Conservation (phyloP, 2,888 invertebrate genomes). For the Cosmia trapezina region DNA sequence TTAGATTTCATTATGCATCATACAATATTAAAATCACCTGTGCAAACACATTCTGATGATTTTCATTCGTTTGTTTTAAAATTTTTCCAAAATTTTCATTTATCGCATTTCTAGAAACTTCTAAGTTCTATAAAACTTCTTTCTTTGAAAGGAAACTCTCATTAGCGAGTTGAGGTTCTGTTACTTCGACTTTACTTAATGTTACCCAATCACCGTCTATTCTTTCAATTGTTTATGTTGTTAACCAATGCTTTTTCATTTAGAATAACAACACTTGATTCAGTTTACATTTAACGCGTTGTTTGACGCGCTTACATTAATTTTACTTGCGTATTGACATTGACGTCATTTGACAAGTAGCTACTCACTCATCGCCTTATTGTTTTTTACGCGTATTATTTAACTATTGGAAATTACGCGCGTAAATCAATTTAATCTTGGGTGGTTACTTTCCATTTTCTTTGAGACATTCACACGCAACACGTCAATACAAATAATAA, state of each 20-base stretch:
- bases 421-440: constrained; percentile 47
- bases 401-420: constrained; percentile 53
- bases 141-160: constrained; percentile 8
- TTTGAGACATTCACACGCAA: constrained; percentile 58
- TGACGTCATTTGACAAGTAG: constrained; percentile 54
- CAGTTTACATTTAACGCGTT: constrained; percentile 18
- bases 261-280: constrained; percentile 26
- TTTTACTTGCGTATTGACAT: constrained; percentile 46
- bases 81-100: not conserved
- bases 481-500: constrained; percentile 53
- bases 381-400: constrained; percentile 47
- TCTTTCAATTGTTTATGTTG: constrained; percentile 33
- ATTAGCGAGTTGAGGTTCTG: not conserved
- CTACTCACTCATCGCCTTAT: constrained; percentile 32
- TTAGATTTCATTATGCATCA: constrained; percentile 40
- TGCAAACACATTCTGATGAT: constrained; percentile 26
- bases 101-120: constrained; percentile 11
- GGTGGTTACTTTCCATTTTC: constrained; percentile 58
- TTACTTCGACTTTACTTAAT: constrained; percentile 11
- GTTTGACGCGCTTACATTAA: constrained; percentile 39
- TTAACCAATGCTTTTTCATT: constrained; percentile 35
- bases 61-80: constrained; percentile 15
- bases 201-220: constrained; percentile 32
- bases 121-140: constrained; percentile 11
- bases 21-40: constrained; percentile 20